phyloP scores from a whole-genome alignment of 2,797 vertebrate genomes.

The Megaceryle alcyon region DNA sequence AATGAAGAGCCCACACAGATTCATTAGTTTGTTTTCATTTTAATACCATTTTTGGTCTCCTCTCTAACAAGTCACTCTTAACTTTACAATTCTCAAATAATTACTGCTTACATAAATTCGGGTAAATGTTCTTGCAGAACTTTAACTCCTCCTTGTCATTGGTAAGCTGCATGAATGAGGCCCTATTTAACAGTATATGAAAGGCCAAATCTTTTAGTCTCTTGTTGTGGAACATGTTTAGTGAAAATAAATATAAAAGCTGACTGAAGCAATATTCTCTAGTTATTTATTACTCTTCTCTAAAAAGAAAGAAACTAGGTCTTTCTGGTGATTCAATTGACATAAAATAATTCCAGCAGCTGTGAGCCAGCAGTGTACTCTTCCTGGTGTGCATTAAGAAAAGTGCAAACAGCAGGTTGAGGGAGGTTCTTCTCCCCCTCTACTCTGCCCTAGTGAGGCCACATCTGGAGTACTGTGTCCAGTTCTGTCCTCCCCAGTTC shows the following conservation, averaged over 20 bases:
- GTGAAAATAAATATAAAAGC: background rate
- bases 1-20: background rate
- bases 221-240: background rate
- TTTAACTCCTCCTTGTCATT: background rate
- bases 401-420: background rate
- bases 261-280: background rate
- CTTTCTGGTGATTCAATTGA: background rate
- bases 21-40: conserved; percentile 28
- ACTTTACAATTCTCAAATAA: background rate
- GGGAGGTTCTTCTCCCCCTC: background rate
- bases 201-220: background rate
- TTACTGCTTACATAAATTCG: background rate
- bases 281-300: background rate
- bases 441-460: background rate
- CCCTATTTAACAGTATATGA: background rate
- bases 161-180: background rate
- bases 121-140: background rate
- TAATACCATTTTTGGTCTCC: background rate
- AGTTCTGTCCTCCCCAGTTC: background rate
- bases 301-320: background rate
- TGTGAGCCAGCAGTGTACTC: background rate
- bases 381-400: background rate
- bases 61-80: background rate
- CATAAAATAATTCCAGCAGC: background rate
- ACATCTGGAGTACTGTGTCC: background rate